Evolutionary conservation across 2,888 invertebrate species (phyloP).

Genomic region (Ferrisia virgata): DNA sequence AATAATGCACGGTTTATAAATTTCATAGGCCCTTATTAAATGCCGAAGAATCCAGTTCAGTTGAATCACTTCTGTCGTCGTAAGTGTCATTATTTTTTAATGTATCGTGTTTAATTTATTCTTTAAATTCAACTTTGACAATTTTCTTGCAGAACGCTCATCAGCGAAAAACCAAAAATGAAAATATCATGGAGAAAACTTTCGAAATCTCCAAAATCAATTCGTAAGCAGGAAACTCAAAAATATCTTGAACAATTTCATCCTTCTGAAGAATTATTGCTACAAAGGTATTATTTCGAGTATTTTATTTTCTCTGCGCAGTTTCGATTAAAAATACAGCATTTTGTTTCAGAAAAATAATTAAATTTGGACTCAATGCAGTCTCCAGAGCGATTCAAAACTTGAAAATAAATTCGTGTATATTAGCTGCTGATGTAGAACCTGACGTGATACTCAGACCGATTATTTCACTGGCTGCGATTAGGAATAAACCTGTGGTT

Average conservation of each 20-base stretch:
- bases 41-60: not conserved
- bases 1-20: not conserved
- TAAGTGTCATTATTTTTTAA: not conserved
- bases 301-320: not conserved
- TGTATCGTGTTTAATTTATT: not conserved
- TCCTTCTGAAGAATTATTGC: not conserved
- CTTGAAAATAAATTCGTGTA: not conserved
- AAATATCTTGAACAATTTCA: not conserved
- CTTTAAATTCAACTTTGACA: no score
- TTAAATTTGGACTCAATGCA: conserved; percentile 25
- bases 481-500: not conserved
- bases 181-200: conserved; percentile 35
- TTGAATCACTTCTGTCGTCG: not conserved
- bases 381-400: conserved; percentile 27
- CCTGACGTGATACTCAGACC: not conserved
- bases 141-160: not conserved
- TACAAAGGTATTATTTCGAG: not conserved
- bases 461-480: not conserved
- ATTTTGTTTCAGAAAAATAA: conserved; percentile 1
- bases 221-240: not conserved
- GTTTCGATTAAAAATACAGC: not conserved
- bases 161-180: not conserved
- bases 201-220: not conserved
- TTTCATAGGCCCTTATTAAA: not conserved
- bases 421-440: conserved; percentile 33